Evolutionary conservation across 2,113 vertebrate genomes (phyloP).

Genomic region (Gallinago jamesoni): DNA sequence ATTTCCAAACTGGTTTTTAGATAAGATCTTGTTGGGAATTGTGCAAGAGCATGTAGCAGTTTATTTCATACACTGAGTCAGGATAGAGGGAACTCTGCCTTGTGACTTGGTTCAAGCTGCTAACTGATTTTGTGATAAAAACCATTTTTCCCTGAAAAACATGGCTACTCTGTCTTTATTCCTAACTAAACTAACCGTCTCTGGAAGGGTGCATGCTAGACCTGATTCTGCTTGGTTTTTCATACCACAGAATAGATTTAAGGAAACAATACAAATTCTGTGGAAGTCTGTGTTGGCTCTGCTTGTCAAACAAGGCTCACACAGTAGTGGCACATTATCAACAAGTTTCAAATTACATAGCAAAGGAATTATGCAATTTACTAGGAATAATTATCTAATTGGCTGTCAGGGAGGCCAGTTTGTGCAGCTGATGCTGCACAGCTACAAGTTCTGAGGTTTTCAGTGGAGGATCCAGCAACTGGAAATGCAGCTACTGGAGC

Average conservation of each 20-base stretch:
- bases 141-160: not conserved
- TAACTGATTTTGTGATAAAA: not conserved
- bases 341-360: not conserved
- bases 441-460: not conserved
- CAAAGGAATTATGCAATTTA: not conserved
- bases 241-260: rapidly evolving
- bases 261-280: not conserved
- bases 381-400: not conserved
- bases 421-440: not conserved
- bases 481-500: not conserved
- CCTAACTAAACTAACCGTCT: rapidly evolving
- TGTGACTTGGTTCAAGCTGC: not conserved
- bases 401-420: not conserved
- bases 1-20: not conserved
- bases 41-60: not conserved
- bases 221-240: not conserved
- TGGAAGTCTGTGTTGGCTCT: not conserved
- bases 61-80: not conserved
- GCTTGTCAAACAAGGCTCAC: not conserved
- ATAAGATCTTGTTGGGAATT: not conserved
- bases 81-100: not conserved
- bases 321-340: not conserved
- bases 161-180: rapidly evolving
- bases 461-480: not conserved
- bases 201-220: not conserved